Conservation (phyloP, 2,113 vertebrate genomes). For the Alaudala cheleensis region DNA sequence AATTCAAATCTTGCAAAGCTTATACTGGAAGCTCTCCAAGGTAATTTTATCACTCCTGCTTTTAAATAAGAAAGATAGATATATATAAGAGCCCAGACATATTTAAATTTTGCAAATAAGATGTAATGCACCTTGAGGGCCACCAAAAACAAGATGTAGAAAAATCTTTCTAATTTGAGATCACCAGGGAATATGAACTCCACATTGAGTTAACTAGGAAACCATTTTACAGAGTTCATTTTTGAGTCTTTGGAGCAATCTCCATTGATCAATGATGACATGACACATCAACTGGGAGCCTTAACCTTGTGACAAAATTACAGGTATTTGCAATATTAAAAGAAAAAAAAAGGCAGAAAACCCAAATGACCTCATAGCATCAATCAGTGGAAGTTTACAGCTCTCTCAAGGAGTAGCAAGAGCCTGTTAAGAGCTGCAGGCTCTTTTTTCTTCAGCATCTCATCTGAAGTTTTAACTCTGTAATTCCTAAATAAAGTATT, state of each 20-base stretch:
- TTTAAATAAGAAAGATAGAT: not conserved
- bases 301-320: slow-evolving; percentile 1
- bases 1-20: not conserved
- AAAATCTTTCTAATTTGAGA: not conserved
- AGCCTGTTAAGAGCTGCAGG: not conserved
- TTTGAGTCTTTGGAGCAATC: not conserved
- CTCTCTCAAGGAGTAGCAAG: not conserved
- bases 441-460: not conserved
- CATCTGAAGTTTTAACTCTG: not conserved
- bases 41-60: not conserved
- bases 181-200: not conserved
- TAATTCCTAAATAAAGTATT: not conserved
- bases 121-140: not conserved
- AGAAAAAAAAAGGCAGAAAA: not conserved
- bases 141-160: not conserved
- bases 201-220: not conserved
- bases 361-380: not conserved
- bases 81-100: not conserved
- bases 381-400: not conserved
- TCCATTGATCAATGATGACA: not conserved
- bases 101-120: not conserved
- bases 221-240: not conserved
- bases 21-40: not conserved
- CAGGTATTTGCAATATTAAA: not conserved
- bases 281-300: not conserved